phyloP scores from a whole-genome alignment of 2,797 vertebrate genomes.

The Neosalanx taihuensis region DNA sequence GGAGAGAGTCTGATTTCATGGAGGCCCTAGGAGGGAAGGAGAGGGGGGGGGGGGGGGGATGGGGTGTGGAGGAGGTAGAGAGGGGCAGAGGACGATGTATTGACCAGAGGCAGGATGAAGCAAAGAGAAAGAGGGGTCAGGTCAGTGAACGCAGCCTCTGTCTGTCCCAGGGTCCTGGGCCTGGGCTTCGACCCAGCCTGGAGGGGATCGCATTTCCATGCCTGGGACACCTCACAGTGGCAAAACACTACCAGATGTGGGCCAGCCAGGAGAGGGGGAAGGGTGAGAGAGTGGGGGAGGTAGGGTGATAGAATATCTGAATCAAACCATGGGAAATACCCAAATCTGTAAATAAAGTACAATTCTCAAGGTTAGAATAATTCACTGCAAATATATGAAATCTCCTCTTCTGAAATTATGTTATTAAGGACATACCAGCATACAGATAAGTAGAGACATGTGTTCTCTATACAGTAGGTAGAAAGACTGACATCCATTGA shows the following conservation, averaged over 20 bases:
- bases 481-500: background rate
- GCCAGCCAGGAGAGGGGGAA: conserved; percentile 32
- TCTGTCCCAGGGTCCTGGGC: conserved; percentile 20
- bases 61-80: background rate
- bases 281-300: conserved; percentile 20
- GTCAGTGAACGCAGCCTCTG: conserved; percentile 21
- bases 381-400: no score
- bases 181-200: conserved; percentile 21
- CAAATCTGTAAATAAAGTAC: background rate
- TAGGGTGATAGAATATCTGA: conserved; percentile 10
- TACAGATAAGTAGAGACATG: no score
- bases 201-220: conserved; percentile 58
- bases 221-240: conserved; percentile 56
- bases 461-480: background rate
- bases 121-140: conserved; percentile 8
- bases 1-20: conserved; percentile 30
- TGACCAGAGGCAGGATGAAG: conserved; percentile 19
- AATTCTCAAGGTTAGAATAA: no score
- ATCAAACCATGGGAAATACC: background rate
- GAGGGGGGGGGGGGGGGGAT: background rate
- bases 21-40: conserved; percentile 17
- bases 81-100: background rate
- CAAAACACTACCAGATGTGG: conserved; percentile 67
- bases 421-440: no score
- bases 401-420: no score